A percentile compares a stretch with the other conserved stretches of the same genome.
These are phyloP conservation scores for Ctenicera cuprea DNA, from an alignment of 2,888 invertebrate species.

Conservation along the genomic window DNA sequence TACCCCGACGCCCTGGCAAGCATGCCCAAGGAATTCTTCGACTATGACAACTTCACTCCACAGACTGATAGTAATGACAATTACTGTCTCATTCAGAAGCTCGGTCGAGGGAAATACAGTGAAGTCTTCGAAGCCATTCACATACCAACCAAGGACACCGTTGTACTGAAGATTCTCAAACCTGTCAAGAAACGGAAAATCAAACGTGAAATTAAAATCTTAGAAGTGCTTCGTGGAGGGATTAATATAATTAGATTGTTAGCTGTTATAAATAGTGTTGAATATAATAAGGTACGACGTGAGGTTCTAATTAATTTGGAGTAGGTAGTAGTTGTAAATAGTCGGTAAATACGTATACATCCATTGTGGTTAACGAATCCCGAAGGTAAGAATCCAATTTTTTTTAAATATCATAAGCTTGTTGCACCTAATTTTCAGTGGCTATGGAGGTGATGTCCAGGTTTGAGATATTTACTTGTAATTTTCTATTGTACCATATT, in stretches of 20 bases:
- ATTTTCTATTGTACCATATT: too few species aligned
- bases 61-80: slow-evolving; percentile 65
- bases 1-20: slow-evolving; percentile 67
- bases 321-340: too few species aligned
- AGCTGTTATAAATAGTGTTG: slow-evolving; percentile 62
- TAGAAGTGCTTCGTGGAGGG: slow-evolving; percentile 69
- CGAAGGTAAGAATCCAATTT: too few species aligned
- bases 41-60: slow-evolving; percentile 67
- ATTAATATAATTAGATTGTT: slow-evolving; percentile 67
- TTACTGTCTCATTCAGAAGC: slow-evolving; percentile 66
- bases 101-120: slow-evolving; percentile 72
- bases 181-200: slow-evolving; percentile 70
- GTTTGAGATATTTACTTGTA: too few species aligned
- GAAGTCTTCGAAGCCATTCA: slow-evolving; percentile 70
- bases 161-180: slow-evolving; percentile 70
- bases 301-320: too few species aligned
- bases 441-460: too few species aligned
- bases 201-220: slow-evolving; percentile 70
- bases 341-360: too few species aligned
- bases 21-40: slow-evolving; percentile 67
- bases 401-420: too few species aligned
- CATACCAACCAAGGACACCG: slow-evolving; percentile 64
- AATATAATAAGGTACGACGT: slow-evolving; percentile 53
- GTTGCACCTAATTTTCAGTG: too few species aligned
- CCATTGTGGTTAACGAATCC: too few species aligned